phyloP scores from a whole-genome alignment of 1,140 invertebrate genomes.

The Mesaphorura yosii region DNA sequence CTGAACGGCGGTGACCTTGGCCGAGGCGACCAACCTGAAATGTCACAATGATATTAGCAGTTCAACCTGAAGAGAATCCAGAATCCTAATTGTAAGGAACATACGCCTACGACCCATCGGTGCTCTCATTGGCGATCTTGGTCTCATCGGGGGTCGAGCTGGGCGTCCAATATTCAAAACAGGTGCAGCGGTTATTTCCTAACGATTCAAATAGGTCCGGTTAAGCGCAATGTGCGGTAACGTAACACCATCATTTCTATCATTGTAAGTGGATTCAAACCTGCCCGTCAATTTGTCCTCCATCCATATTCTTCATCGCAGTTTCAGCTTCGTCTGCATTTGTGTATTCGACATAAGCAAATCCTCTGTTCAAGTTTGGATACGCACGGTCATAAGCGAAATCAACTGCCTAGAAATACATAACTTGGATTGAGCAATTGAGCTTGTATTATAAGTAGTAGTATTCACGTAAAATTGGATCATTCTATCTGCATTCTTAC shows the following conservation, averaged over 20 bases:
- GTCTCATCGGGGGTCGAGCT: constrained; percentile 49
- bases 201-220: not conserved
- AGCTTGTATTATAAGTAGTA: not conserved
- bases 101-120: constrained; percentile 39
- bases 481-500: constrained; percentile 7
- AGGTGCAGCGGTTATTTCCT: constrained; percentile 81
- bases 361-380: constrained; percentile 69
- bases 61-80: constrained; percentile 35
- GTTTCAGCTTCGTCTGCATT: constrained; percentile 91
- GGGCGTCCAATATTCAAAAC: constrained; percentile 65
- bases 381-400: constrained; percentile 78
- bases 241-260: not conserved
- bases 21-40: constrained; percentile 29
- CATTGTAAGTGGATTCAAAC: constrained; percentile 8
- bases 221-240: not conserved
- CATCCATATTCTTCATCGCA: constrained; percentile 99
- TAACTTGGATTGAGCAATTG: constrained; percentile 5
- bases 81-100: constrained; percentile 6
- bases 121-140: constrained; percentile 43
- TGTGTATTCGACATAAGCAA: constrained; percentile 89
- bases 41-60: constrained; percentile 48
- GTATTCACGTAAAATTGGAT: not conserved
- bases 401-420: constrained; percentile 52
- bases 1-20: constrained; percentile 38
- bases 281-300: constrained; percentile 70